Conservation (phyloP, 1,140 invertebrate genomes). For the Archivesica marissinica region DNA sequence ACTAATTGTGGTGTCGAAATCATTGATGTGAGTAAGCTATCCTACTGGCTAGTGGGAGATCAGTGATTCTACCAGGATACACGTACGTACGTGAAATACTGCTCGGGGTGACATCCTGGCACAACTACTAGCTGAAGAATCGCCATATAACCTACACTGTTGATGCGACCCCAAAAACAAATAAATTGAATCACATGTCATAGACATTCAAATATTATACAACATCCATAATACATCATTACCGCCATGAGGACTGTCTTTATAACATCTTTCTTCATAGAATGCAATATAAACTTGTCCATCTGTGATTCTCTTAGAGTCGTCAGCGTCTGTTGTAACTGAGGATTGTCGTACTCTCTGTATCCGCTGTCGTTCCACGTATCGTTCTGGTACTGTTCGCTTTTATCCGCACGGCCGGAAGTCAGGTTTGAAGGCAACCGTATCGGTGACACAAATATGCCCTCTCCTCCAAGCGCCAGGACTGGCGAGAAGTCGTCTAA, state of each 20-base stretch:
- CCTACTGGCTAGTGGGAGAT: no score
- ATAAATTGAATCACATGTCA: no score
- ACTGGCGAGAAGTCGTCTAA: conserved; percentile 80
- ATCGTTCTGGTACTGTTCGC: not conserved
- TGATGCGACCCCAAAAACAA: no score
- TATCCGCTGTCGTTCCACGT: not conserved
- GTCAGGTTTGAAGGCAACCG: conserved; percentile 71
- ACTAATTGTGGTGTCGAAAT: no score
- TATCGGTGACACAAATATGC: conserved; percentile 76
- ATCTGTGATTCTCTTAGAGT: conserved; percentile 72
- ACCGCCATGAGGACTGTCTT: conserved; percentile 76
- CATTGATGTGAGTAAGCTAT: no score
- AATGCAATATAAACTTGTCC: conserved; percentile 77
- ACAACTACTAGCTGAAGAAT: no score
- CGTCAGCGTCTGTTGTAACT: conserved; percentile 73
- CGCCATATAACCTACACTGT: no score
- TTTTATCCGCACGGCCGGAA: conserved; percentile 26
- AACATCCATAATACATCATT: no score
- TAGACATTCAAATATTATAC: no score
- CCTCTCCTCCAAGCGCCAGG: conserved; percentile 66
- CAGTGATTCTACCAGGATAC: no score
- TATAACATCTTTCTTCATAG: conserved; percentile 75
- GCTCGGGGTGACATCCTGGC: no score
- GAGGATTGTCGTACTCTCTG: conserved; percentile 48
- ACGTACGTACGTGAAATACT: no score